These are phyloP conservation scores for Chrysotoxum bicinctum DNA, from an alignment of 2,888 invertebrate genomes.

Conservation along the genomic window DNA sequence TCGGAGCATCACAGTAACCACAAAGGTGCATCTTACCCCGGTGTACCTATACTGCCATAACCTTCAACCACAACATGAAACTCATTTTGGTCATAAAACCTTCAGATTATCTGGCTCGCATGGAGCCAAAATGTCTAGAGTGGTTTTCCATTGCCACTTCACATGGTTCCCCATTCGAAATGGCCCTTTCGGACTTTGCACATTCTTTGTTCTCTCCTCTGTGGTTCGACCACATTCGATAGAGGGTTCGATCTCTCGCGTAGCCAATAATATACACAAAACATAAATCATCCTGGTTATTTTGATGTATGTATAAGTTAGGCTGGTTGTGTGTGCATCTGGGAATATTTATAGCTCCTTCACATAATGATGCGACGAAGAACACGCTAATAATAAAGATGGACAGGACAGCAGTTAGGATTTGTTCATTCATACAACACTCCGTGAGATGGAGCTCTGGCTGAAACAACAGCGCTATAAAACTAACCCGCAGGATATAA, in stretches of 20 bases:
- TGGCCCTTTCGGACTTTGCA: slow-evolving; percentile 34
- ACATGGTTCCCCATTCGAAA: background rate
- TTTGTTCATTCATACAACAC: slow-evolving; percentile 18
- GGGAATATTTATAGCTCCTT: slow-evolving; percentile 43
- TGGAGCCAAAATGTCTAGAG: slow-evolving; percentile 69
- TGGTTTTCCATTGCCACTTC: slow-evolving; percentile 16
- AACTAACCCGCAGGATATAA: slow-evolving; percentile 45
- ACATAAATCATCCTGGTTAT: slow-evolving; percentile 67
- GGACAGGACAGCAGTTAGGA: slow-evolving; percentile 26
- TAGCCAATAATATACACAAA: slow-evolving; percentile 70
- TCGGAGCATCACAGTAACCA: slow-evolving; percentile 53
- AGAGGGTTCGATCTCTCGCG: slow-evolving; percentile 44
- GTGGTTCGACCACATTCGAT: slow-evolving; percentile 53
- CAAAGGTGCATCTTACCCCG: slow-evolving; percentile 27
- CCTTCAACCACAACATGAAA: slow-evolving; percentile 36
- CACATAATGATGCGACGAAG: background rate
- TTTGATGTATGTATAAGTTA: slow-evolving; percentile 43
- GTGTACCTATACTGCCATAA: background rate
- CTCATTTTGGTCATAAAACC: slow-evolving; percentile 56
- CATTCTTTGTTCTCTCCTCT: background rate
- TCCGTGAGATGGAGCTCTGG: background rate
- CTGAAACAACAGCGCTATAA: slow-evolving; percentile 22
- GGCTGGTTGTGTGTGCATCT: background rate
- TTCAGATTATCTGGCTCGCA: slow-evolving; percentile 41
- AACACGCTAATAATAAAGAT: slow-evolving; percentile 31